Evolutionary conservation across 2,113 vertebrate species (phyloP).

Genomic region (Rhinichthys klamathensis): DNA sequence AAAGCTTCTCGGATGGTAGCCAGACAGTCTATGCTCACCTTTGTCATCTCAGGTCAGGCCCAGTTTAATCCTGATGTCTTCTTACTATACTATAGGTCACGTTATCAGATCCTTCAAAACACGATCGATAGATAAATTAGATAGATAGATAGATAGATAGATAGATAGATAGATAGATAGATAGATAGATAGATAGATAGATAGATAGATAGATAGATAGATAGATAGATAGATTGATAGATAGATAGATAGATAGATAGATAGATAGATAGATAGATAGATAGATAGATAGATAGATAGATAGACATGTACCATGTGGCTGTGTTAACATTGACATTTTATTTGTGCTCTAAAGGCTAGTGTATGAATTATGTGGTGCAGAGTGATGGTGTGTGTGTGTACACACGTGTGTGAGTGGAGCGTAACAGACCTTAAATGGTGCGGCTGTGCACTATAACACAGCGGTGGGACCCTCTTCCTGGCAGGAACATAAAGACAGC

Average conservation of each 20-base stretch:
- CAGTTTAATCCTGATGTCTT: neutral
- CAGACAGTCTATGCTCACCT: neutral
- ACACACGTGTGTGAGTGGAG: neutral
- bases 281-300: neutral
- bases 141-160: neutral
- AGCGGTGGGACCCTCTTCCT: constrained; percentile 51
- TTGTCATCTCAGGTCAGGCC: neutral
- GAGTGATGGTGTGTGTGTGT: constrained; percentile 39
- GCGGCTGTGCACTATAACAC: constrained; percentile 45
- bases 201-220: neutral
- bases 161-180: neutral
- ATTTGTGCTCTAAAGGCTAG: constrained; percentile 5
- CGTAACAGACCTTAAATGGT: constrained; percentile 52
- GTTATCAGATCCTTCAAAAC: neutral
- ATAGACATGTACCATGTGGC: neutral
- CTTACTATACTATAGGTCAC: neutral
- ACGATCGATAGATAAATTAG: neutral
- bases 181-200: neutral
- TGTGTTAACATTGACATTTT: neutral
- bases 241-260: neutral
- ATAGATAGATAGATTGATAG: neutral
- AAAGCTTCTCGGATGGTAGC: neutral
- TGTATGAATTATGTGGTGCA: constrained; percentile 38
- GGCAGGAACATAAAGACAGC: constrained; percentile 55
- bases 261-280: neutral